phyloP scores from a whole-genome alignment of 2,797 vertebrate species.

The Manis pentadactyla region DNA sequence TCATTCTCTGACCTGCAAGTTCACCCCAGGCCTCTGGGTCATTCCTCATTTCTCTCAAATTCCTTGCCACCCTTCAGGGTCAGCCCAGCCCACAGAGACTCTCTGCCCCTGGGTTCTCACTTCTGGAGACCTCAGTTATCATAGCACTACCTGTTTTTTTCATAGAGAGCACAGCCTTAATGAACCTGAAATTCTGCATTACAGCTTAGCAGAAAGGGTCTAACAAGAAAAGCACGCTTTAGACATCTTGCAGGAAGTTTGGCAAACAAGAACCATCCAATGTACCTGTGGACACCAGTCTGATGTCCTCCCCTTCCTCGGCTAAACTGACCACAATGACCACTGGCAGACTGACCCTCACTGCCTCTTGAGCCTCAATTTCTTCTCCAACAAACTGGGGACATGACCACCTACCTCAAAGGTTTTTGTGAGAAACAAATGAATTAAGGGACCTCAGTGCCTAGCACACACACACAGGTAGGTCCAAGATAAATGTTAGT shows the following conservation, averaged over 20 bases:
- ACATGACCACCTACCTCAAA: background rate
- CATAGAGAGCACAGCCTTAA: background rate
- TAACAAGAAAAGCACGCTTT: background rate
- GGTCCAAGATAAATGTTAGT: background rate
- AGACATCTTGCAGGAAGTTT: background rate
- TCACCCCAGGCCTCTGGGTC: background rate
- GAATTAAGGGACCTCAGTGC: background rate
- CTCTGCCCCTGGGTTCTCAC: background rate
- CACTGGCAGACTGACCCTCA: background rate
- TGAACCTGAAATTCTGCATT: background rate
- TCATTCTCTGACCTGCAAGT: background rate
- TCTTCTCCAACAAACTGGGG: background rate
- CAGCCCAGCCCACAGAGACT: no score
- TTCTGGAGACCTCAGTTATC: background rate
- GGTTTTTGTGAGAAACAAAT: constrained; percentile 1
- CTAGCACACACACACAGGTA: background rate
- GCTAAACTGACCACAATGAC: background rate
- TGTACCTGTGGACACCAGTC: background rate
- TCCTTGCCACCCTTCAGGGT: background rate
- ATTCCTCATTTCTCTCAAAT: background rate
- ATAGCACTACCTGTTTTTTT: background rate
- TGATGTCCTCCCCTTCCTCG: background rate
- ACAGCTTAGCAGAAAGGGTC: background rate
- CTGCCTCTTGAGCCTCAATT: background rate
- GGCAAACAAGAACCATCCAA: background rate